Percentiles rank a stretch among this genome's conserved stretches.
Evolutionary conservation across 2,113 vertebrate species (phyloP).

Genomic region (Irena cyanogastra): DNA sequence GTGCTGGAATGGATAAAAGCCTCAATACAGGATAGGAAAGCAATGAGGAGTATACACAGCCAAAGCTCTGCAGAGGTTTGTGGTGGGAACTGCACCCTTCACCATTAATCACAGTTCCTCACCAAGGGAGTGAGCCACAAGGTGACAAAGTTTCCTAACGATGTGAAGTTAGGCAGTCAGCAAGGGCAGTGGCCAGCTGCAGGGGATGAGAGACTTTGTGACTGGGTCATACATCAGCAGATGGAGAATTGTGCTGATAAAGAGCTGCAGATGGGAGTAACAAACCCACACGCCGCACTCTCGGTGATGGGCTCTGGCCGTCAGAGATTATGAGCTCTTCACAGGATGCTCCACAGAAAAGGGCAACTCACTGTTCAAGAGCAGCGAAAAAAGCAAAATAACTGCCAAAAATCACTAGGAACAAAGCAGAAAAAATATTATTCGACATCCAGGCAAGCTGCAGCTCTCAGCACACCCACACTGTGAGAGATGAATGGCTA

Average conservation of each 20-base stretch:
- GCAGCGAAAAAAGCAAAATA: background rate
- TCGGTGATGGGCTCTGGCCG: background rate
- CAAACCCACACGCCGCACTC: background rate
- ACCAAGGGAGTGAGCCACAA: background rate
- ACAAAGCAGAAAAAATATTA: background rate
- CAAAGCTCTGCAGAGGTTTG: background rate
- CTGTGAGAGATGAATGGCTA: background rate
- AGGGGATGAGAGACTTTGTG: background rate
- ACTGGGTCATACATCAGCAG: background rate
- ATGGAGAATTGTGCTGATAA: background rate
- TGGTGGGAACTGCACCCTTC: background rate
- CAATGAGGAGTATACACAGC: background rate
- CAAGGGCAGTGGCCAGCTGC: background rate
- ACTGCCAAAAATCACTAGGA: background rate
- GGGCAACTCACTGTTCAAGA: background rate
- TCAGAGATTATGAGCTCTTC: background rate
- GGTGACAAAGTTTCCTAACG: background rate
- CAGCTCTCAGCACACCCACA: background rate
- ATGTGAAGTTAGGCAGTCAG: background rate
- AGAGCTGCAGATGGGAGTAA: background rate
- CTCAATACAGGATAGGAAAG: background rate
- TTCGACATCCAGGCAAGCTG: background rate
- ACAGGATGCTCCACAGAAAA: background rate
- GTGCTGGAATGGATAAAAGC: background rate
- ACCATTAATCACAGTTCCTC: fast-evolving